Conservation (phyloP, 30 jellyfish, hydroid and myxozoan genomes). For the Cassiopea andromeda region DNA sequence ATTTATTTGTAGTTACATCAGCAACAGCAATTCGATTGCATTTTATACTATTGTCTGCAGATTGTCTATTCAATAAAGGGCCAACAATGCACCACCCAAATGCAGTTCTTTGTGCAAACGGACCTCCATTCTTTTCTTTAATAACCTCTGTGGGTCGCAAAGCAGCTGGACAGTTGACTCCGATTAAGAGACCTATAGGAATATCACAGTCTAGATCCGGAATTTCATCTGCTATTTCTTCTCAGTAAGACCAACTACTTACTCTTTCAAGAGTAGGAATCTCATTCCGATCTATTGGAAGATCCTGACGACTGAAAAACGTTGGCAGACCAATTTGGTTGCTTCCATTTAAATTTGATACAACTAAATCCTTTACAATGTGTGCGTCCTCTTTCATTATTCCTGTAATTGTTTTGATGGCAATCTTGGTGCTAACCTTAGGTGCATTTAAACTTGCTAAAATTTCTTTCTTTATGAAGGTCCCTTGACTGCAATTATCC, state of each 20-base stretch:
- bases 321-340: conserved; percentile 49
- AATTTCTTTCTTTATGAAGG: conserved; percentile 20
- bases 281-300: conserved; percentile 32
- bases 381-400: conserved; percentile 16
- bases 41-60: neutral
- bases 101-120: conserved; percentile 40
- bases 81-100: conserved; percentile 44
- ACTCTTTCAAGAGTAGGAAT: too few relatives aligned
- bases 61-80: conserved; percentile 2
- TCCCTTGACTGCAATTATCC: conserved; percentile 39
- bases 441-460: neutral
- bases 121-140: conserved; percentile 24
- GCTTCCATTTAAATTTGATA: conserved; percentile 28
- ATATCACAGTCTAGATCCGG: conserved; percentile 39
- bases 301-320: conserved; percentile 35
- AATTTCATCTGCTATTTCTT: conserved; percentile 39
- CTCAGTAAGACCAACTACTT: neutral
- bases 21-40: conserved; percentile 40
- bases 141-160: conserved; percentile 27
- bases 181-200: conserved; percentile 47
- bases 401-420: conserved; percentile 46
- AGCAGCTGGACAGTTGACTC: conserved; percentile 45
- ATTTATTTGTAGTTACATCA: conserved; percentile 6
- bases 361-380: conserved; percentile 12
- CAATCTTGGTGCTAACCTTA: conserved; percentile 12